phyloP scores from a whole-genome alignment of 2,113 vertebrate species.

The Marmota flaviventris region DNA sequence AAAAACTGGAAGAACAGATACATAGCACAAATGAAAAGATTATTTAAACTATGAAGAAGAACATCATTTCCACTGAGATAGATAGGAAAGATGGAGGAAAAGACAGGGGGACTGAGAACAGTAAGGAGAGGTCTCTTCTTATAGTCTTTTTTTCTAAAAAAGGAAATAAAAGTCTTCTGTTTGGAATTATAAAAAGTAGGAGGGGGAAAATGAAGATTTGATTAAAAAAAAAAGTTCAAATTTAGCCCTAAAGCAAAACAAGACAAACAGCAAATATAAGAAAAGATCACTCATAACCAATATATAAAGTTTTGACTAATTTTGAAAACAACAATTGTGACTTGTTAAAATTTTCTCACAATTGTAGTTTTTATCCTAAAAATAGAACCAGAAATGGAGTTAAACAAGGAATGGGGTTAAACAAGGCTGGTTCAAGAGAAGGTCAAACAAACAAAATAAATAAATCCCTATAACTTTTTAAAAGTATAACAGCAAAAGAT shows the following conservation, averaged over 20 bases:
- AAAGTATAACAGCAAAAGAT: constrained; percentile 30
- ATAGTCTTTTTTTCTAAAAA: not conserved
- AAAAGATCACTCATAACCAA: constrained; percentile 29
- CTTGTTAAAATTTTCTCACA: not conserved
- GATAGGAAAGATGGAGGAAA: not conserved
- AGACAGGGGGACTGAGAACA: not conserved
- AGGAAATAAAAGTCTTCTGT: not conserved
- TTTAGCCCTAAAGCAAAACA: not conserved
- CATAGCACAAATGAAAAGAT: not conserved
- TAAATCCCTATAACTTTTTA: not conserved
- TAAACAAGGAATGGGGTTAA: not conserved
- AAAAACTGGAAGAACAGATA: not conserved
- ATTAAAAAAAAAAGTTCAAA: not conserved
- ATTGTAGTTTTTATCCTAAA: not conserved
- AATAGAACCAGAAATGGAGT: not conserved
- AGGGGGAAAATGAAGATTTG: not conserved
- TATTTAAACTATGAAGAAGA: not conserved
- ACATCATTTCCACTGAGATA: not conserved
- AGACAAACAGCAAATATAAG: not conserved
- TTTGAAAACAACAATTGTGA: not conserved
- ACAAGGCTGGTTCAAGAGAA: not conserved
- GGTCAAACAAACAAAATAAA: not conserved
- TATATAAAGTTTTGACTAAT: constrained; percentile 24
- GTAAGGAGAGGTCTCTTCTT: not conserved
- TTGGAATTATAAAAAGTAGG: not conserved